A percentile compares a stretch with the other conserved stretches of the same genome.
phyloP scores from a whole-genome alignment of 2,888 invertebrate genomes.

The Xestia sexstrigata region DNA sequence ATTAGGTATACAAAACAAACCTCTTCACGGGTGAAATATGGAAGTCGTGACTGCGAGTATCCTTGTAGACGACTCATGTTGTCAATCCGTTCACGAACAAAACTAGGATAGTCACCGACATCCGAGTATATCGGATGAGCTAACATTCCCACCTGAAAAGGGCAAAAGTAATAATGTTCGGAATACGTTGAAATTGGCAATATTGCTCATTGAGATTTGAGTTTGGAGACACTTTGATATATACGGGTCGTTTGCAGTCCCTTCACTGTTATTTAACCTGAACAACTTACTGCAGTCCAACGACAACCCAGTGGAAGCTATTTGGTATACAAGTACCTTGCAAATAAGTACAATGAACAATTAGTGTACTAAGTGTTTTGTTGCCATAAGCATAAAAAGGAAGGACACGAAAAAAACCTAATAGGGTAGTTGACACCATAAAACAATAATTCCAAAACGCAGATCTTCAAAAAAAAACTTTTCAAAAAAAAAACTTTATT shows the following conservation, averaged over 20 bases:
- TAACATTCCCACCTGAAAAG: conserved; percentile 82
- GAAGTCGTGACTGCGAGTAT: conserved; percentile 85
- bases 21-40: conserved; percentile 85
- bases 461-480: no score
- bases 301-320: no score
- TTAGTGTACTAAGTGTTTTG: no score
- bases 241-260: not conserved
- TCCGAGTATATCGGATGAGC: conserved; percentile 88
- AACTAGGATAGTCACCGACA: conserved; percentile 86
- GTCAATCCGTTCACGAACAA: conserved; percentile 84
- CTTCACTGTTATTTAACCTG: not conserved
- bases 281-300: not conserved
- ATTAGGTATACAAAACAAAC: conserved; percentile 76
- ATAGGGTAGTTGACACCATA: no score
- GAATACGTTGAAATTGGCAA: not conserved
- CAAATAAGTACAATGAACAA: no score
- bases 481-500: no score
- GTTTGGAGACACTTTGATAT: no score
- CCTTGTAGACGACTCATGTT: conserved; percentile 84
- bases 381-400: no score
- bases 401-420: no score
- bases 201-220: not conserved
- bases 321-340: no score
- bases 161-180: not conserved
- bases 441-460: no score